Evolutionary conservation across 2,113 vertebrate species (phyloP), one percentile per base, ranked within the genome.

Genomic region (Machaerirhynchus nigripectus): DNA sequence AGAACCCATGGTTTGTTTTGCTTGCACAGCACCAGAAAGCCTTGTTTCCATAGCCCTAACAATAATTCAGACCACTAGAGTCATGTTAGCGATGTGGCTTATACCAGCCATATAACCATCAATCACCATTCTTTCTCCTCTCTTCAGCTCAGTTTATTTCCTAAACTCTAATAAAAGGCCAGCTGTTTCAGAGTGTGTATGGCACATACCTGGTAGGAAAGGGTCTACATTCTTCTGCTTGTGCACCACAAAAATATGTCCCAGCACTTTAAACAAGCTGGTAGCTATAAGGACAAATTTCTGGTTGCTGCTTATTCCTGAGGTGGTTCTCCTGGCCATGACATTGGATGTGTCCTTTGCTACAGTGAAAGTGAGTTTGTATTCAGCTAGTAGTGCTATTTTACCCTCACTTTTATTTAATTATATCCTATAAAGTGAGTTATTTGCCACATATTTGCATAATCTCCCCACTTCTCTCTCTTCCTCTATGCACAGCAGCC

Each of bases 391-490:
- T 63, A 64, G 20, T 33, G 6, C 15, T 64, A 74, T 33, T 55
- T 23, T 55, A 69, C 17, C n/a, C 86, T 83, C 46, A 37, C 8
- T 53, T 81, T 93, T 95, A 90, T 83, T 87, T 96, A 90, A 95
- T 91, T 91, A 87, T 28, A 75, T 27, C 76, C 50, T 50, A 52
- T 70, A 89, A 91, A 95, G 42, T 84, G 82, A 53, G 39, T 83
- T 93, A 96, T 88, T 84, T 95, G 42, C 42, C 86, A 67, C 4
- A 4, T 87, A 93, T 95, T 97, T 96, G 77, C 83, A 93, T 75
- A 97, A 77, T 67, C 31, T 92, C 18, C 30, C 37, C 52, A 28
- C 27, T 28, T 70, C 10, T 70, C 92, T 37, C 35, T 69, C 60
- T 70, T 78, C 65, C 30, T 74, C 30, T 9, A 10, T 27, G 11